A percentile compares a stretch with the other conserved stretches of the same genome.
Evolutionary conservation across 2,113 vertebrate genomes (phyloP).

Genomic region (Genyomyrus donnyi): DNA sequence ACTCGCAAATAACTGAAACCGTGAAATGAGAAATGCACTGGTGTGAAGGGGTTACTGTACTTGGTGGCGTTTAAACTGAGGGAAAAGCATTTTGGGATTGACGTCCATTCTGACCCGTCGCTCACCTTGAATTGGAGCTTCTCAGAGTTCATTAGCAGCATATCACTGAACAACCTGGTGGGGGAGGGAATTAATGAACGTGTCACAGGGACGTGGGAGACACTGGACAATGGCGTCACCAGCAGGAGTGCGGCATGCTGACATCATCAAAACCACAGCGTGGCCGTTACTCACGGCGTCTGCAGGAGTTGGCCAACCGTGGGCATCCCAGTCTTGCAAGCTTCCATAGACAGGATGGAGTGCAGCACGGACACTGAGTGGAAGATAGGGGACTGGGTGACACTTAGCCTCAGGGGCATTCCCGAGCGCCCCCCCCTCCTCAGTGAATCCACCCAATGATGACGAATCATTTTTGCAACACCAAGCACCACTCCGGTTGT

Average conservation of each 20-base stretch:
- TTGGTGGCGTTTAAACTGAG: neutral
- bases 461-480: neutral
- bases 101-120: neutral
- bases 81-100: neutral
- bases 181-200: conserved; percentile 18
- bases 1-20: neutral
- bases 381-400: neutral
- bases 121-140: conserved; percentile 91
- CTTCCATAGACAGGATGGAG: conserved; percentile 89
- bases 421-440: neutral
- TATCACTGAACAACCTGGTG: conserved; percentile 81
- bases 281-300: conserved; percentile 73
- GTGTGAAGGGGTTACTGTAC: neutral
- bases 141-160: conserved; percentile 76
- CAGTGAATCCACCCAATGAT: neutral
- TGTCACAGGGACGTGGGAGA: neutral
- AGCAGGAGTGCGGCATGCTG: neutral
- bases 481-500: neutral
- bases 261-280: neutral
- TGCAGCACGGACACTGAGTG: conserved; percentile 82
- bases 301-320: conserved; percentile 78
- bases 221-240: neutral
- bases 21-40: neutral
- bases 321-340: conserved; percentile 88
- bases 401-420: neutral